Evolutionary conservation across 2,888 invertebrate species (phyloP), one percentile per base, ranked within the genome.

Genomic region (Onchidella celtica): DNA sequence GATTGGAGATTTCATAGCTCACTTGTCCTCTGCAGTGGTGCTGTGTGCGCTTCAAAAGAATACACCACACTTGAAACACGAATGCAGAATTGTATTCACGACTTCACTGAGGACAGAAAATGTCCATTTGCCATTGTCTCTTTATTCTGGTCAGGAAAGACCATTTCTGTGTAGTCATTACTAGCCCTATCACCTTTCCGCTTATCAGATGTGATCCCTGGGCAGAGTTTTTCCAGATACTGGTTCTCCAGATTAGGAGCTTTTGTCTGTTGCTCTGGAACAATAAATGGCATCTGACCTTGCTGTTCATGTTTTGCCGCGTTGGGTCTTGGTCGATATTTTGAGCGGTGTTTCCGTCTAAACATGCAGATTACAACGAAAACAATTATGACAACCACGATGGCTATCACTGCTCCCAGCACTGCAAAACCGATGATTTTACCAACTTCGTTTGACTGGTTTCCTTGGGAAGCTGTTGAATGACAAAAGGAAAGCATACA

Each of bases 391-490:
- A 88, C 81, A 11, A 87, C 82, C 57, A 87, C 74, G 57, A 89
- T 63, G 55, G 86, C 79, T 9, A 87, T 80, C 34, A 87, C 76
- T 17, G 84, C 75, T 3, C 86, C 88, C 38, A 88, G 84, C 2
- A 85, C 82, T 17, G 86, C 80, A 55, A 87, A 85, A 34, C 87
- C 86, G 36, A 88, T 83, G 55, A 87, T 84, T 75, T 88, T 87
- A 59, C 86, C 87, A 47, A 85, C 84, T 77, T 86, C 70, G 24
- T 36, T 24, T 59, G 73, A 73, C 34, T 14, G 2, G 57, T 72
- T 55, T 1, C 34, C 72, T 0, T 32, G 72, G 6, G 34, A 4
- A 9, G n/a, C 72, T 72, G 55, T 55, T n/a, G 38, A 68, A 47
- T n/a, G n/a, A n/a, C 3, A 57, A 11, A 73, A 57, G 36, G 14